phyloP scores from a whole-genome alignment of 1,140 invertebrate genomes.

The Eupeodes corollae region DNA sequence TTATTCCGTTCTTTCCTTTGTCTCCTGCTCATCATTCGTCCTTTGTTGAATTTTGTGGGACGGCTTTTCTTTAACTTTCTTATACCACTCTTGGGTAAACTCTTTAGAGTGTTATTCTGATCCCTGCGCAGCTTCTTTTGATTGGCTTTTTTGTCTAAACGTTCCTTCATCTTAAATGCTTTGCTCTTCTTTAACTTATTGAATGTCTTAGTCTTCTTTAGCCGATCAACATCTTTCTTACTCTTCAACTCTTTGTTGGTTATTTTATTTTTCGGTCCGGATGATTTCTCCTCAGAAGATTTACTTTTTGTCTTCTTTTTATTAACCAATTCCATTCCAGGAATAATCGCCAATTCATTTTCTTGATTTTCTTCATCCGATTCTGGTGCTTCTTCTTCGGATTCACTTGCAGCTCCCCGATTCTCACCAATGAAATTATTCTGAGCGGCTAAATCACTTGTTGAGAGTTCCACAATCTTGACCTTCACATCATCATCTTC shows the following conservation, averaged over 20 bases:
- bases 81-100: conserved; percentile 23
- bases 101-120: conserved; percentile 26
- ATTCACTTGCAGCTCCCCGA: conserved; percentile 38
- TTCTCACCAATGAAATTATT: conserved; percentile 60
- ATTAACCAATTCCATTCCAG: conserved; percentile 46
- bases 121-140: conserved; percentile 43
- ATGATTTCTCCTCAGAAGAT: conserved; percentile 2
- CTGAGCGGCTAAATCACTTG: conserved; percentile 50
- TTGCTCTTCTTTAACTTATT: conserved; percentile 60
- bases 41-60: conserved; percentile 17
- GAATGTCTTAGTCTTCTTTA: conserved; percentile 52
- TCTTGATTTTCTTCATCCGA: conserved; percentile 30
- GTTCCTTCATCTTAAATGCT: conserved; percentile 58
- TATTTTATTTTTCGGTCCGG: conserved; percentile 15
- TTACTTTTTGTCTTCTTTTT: conserved; percentile 15
- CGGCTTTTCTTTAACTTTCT: conserved; percentile 21
- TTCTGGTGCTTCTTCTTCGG: conserved; percentile 40
- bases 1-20: conserved; percentile 19
- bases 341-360: conserved; percentile 37
- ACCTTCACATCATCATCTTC: conserved; percentile 63
- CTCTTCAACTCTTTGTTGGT: conserved; percentile 30
- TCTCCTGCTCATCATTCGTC: conserved; percentile 21
- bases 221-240: conserved; percentile 53
- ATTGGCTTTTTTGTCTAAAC: conserved; percentile 49
- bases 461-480: conserved; percentile 58